These are phyloP conservation scores for Embiotoca jacksoni DNA, from an alignment of 2,113 vertebrate species.

Conservation along the genomic window DNA sequence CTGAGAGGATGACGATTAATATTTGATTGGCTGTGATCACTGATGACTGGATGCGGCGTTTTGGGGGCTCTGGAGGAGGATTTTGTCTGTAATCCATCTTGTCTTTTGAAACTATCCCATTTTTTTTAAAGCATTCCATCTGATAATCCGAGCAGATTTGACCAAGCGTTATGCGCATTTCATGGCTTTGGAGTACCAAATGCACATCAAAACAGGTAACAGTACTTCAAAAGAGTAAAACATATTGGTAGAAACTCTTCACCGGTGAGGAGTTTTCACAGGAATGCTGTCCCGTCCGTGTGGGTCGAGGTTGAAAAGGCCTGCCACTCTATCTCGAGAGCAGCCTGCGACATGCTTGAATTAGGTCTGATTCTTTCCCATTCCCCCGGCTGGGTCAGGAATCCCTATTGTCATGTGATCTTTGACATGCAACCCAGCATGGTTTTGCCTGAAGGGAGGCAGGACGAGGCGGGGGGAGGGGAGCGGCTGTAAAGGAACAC, in stretches of 20 bases:
- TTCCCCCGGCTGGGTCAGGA: constrained; percentile 75
- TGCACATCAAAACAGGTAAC: not conserved
- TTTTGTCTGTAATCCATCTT: not conserved
- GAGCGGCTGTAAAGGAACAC: constrained; percentile 72
- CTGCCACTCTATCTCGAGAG: constrained; percentile 44
- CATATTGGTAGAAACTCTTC: not conserved
- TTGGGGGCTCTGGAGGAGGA: not conserved
- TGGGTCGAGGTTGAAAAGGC: constrained; percentile 50
- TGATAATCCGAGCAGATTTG: not conserved
- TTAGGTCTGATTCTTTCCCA: constrained; percentile 73
- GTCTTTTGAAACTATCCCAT: not conserved
- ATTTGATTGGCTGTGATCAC: constrained; percentile 73
- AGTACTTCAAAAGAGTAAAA: not conserved
- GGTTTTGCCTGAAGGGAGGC: constrained; percentile 64
- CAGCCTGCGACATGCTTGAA: constrained; percentile 74
- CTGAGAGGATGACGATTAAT: constrained; percentile 78
- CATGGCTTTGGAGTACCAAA: too few relatives aligned
- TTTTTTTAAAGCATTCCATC: not conserved
- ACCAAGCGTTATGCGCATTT: not conserved
- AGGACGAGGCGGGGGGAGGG: constrained; percentile 57
- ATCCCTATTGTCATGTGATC: constrained; percentile 84
- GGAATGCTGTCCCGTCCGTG: constrained; percentile 50
- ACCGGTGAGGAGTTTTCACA: constrained; percentile 22
- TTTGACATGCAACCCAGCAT: constrained; percentile 78
- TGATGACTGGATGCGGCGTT: not conserved